phyloP scores from a whole-genome alignment of 2,888 invertebrate genomes.

The Ichneumoninae sp. region DNA sequence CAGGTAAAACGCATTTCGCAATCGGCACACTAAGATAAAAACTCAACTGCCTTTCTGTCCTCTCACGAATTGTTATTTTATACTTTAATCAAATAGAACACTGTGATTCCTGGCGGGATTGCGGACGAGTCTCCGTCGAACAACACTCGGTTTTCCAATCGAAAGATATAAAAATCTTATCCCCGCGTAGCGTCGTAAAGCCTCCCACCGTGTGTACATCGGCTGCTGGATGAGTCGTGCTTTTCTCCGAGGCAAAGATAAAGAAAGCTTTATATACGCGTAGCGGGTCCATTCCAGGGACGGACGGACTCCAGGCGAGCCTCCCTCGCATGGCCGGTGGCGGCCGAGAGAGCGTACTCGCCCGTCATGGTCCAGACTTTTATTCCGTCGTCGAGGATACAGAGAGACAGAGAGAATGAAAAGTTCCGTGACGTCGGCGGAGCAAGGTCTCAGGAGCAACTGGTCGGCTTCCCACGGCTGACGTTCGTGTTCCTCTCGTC shows the following conservation, averaged over 20 bases:
- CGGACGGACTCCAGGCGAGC: constrained; percentile 7
- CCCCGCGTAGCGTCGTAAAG: not conserved
- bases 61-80: not conserved
- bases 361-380: constrained; percentile 53
- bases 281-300: constrained; percentile 13
- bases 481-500: constrained; percentile 49
- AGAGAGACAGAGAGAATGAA: constrained; percentile 45
- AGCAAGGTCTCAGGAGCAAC: constrained; percentile 60
- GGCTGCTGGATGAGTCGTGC: constrained; percentile 19
- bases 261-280: constrained; percentile 32
- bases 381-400: constrained; percentile 25
- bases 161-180: constrained; percentile 28
- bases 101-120: not conserved
- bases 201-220: constrained; percentile 1
- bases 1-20: too few species aligned
- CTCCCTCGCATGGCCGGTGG: not conserved
- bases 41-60: not conserved
- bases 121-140: not conserved
- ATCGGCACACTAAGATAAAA: not conserved
- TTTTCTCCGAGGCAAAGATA: constrained; percentile 2
- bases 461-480: constrained; percentile 68
- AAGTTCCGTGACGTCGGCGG: constrained; percentile 55
- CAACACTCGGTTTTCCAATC: constrained; percentile 10
- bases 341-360: not conserved
- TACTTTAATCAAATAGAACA: not conserved